Conservation (phyloP, 2,797 vertebrate genomes). For the Eptatretus atami region DNA sequence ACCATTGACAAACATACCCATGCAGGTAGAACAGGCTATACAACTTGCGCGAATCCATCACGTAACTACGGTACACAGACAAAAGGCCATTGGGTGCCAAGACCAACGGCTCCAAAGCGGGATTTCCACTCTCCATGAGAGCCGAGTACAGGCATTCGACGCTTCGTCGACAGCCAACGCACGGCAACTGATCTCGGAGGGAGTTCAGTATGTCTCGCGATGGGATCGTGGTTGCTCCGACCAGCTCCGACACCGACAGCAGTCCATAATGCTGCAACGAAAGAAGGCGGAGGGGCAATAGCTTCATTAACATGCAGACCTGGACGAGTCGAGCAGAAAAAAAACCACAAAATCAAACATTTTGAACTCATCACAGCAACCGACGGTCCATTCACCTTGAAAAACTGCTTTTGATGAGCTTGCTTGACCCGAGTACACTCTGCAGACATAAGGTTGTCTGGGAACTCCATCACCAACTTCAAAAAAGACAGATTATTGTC, state of each 20-base stretch:
- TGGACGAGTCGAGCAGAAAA: background rate
- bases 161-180: slow-evolving; percentile 71
- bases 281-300: background rate
- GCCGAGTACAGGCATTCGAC: slow-evolving; percentile 79
- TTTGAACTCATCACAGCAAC: background rate
- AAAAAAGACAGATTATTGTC: background rate
- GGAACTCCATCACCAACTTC: slow-evolving; percentile 98
- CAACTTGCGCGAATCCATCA: slow-evolving; percentile 58
- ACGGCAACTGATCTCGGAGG: slow-evolving; percentile 63
- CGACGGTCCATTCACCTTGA: slow-evolving; percentile 28
- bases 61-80: slow-evolving; percentile 44
- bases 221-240: slow-evolving; percentile 56
- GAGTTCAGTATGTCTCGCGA: slow-evolving; percentile 48
- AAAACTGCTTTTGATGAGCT: slow-evolving; percentile 49
- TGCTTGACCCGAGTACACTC: slow-evolving; percentile 37
- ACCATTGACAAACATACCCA: slow-evolving; percentile 24
- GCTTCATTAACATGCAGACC: background rate
- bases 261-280: slow-evolving; percentile 36
- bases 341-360: background rate
- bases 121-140: slow-evolving; percentile 58
- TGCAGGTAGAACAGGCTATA: slow-evolving; percentile 79
- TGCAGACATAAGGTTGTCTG: slow-evolving; percentile 42
- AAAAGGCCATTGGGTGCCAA: slow-evolving; percentile 55
- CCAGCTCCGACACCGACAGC: slow-evolving; percentile 59
- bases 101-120: slow-evolving; percentile 58